Evolutionary conservation across 2,797 vertebrate genomes (phyloP), one percentile per base, ranked within the genome.

Genomic region (Gastrophryne carolinensis): DNA sequence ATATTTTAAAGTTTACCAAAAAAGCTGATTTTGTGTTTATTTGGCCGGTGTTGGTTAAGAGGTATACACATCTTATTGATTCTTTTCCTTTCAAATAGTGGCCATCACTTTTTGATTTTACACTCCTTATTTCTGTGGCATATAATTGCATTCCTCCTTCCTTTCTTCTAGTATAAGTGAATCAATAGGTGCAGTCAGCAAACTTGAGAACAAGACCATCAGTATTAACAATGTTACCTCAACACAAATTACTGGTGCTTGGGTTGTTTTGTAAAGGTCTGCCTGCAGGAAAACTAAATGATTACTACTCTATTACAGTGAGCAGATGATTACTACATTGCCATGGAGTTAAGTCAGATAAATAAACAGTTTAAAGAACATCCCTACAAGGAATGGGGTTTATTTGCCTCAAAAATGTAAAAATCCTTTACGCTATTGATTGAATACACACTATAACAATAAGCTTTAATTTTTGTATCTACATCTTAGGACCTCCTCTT

Each of bases 201-300:
- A 64, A 26, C 39, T 64, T 64, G 24, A 64, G 19, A 39, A 47
- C 37, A 47, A 35, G 30, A 27, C 39, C 26, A 47, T 47, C 41
- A 44, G 21, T 64, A 64, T 47, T 64, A 63, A 64, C 39, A 64
- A 64, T 64, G 26, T 64, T 29, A 47, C 61, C 30, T 47, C 26
- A 21, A 17, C 61, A 47, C 39, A 47, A 64, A 64, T 64, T 64
- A 64, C 61, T 64, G 19, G 21, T 19, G 26, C 39, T 47, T 39
- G 47, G 61, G 29, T 39, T 39, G 30, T 64, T 13, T 47, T 64
- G 17, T 17, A 47, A 29, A 64, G 24, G 24, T 29, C 39, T 64
- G 39, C 61, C 61, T 47, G 26, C 26, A 64, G 61, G 61, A 64
- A 58, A 39, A 64, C 15, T 47, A 26, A 10, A 47, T 64, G n/a